phyloP scores from a whole-genome alignment of 2,888 invertebrate species.

The Gasteruption jaculator region DNA sequence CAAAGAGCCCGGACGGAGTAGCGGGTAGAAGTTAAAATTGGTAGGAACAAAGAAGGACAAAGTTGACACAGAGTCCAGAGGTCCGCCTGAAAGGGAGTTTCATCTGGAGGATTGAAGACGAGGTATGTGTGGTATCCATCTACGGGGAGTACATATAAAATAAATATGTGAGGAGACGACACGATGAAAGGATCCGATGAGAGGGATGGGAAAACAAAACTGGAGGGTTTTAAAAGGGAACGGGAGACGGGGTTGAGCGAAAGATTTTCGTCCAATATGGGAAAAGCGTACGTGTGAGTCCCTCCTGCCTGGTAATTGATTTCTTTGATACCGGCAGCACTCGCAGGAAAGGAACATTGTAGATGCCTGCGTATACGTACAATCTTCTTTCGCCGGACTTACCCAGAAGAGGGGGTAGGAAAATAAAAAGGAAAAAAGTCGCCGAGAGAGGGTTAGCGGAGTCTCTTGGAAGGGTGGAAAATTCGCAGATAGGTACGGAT shows the following conservation, averaged over 20 bases:
- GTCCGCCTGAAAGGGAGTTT: constrained; percentile 33
- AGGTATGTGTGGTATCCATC: constrained; percentile 11
- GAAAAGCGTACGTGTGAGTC: constrained; percentile 30
- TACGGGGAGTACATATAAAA: constrained; percentile 33
- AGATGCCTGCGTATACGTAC: constrained; percentile 32
- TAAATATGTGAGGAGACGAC: constrained; percentile 36
- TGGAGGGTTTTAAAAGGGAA: neutral
- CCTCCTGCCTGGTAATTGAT: constrained; percentile 42
- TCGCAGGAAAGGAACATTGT: constrained; percentile 38
- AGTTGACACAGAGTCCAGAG: too few species aligned
- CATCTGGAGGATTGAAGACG: constrained; percentile 24
- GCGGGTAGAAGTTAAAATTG: too few species aligned
- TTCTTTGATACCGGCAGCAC: constrained; percentile 43
- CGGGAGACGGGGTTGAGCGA: constrained; percentile 14
- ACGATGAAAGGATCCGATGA: constrained; percentile 16
- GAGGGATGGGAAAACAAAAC: neutral
- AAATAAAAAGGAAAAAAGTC: constrained; percentile 11
- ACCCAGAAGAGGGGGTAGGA: constrained; percentile 19
- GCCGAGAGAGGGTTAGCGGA: constrained; percentile 22
- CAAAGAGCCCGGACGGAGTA: too few species aligned
- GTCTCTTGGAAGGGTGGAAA: constrained; percentile 9
- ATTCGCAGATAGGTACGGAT: too few species aligned
- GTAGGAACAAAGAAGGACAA: too few species aligned
- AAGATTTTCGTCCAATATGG: constrained; percentile 18
- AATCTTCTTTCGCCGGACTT: constrained; percentile 16